Evolutionary conservation across 1,140 invertebrate species (phyloP).

Genomic region (Drosophila pruinosa): DNA sequence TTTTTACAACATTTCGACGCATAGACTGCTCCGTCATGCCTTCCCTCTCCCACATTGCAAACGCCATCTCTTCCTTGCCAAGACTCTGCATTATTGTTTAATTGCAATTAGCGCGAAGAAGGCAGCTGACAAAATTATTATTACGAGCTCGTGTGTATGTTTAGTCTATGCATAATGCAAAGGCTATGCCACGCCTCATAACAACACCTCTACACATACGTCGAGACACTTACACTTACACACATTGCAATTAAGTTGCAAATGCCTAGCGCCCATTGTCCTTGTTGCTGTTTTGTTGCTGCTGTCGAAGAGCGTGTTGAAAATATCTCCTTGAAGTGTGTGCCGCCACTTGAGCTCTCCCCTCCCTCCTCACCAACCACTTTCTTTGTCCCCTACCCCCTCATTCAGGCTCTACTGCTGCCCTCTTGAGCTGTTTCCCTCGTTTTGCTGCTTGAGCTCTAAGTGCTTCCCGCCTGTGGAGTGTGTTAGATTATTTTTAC

Average conservation of each 20-base stretch:
- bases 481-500: conserved; percentile 75
- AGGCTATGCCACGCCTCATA: conserved; percentile 37
- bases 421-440: conserved; percentile 19
- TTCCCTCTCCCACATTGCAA: not conserved
- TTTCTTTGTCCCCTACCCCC: not conserved
- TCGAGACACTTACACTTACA: conserved; percentile 14
- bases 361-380: not conserved
- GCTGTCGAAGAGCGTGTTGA: conserved; percentile 47
- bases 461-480: conserved; percentile 61
- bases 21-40: not conserved
- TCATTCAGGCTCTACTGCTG: not conserved
- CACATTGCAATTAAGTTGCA: conserved; percentile 74
- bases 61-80: not conserved
- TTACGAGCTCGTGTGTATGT: conserved; percentile 50
- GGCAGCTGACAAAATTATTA: conserved; percentile 47
- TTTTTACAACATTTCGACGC: conserved; percentile 42
- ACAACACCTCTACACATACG: not conserved
- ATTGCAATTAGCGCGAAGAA: conserved; percentile 62
- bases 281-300: conserved; percentile 55
- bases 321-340: conserved; percentile 77
- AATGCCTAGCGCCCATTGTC: conserved; percentile 58
- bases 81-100: conserved; percentile 47
- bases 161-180: conserved; percentile 72
- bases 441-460: conserved; percentile 42
- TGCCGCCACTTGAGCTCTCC: conserved; percentile 64